Evolutionary conservation across 2,113 vertebrate genomes (phyloP).

Genomic region (Sinosuthora webbiana): DNA sequence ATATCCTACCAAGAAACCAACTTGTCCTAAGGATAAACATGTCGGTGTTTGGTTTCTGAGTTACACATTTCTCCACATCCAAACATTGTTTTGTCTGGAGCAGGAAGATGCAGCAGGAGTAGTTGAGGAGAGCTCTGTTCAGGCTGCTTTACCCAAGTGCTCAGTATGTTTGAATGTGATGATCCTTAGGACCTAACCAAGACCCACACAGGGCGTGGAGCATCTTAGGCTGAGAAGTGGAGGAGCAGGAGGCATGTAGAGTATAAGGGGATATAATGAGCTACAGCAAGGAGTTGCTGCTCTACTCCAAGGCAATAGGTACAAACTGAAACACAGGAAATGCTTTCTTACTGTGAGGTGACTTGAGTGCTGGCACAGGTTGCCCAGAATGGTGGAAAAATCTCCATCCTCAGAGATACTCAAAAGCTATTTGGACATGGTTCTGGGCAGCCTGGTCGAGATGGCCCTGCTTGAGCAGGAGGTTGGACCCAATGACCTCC

Average conservation of each 20-base stretch:
- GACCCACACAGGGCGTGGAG: neutral
- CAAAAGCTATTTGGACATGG: fast-evolving
- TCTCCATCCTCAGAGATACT: neutral
- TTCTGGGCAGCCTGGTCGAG: neutral
- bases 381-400: neutral
- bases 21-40: neutral
- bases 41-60: neutral
- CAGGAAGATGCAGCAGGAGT: neutral
- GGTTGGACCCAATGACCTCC: neutral
- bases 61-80: neutral
- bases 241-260: neutral
- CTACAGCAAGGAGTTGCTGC: neutral
- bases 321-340: neutral
- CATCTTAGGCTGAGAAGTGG: neutral
- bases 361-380: fast-evolving
- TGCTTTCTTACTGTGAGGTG: neutral
- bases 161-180: neutral
- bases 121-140: neutral
- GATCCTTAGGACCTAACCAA: neutral
- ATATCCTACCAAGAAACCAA: neutral
- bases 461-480: neutral
- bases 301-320: neutral
- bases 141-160: neutral
- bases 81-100: neutral
- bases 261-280: neutral